Evolutionary conservation across 2,113 vertebrate genomes (phyloP).

Genomic region (Ranitomeya variabilis): DNA sequence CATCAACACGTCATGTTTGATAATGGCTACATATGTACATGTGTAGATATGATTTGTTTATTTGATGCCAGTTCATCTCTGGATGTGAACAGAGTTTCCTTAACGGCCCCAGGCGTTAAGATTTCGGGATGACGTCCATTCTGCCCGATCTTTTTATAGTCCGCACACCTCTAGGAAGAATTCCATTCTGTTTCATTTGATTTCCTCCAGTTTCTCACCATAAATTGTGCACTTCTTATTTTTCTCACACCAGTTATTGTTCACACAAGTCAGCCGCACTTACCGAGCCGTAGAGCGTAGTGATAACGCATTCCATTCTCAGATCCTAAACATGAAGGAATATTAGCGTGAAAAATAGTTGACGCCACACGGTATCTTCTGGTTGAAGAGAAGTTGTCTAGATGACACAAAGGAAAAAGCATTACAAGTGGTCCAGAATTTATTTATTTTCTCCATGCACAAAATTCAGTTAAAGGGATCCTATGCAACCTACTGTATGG

Average conservation of each 20-base stretch:
- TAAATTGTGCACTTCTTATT: background rate
- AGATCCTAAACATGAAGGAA: background rate
- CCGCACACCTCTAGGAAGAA: background rate
- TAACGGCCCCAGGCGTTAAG: background rate
- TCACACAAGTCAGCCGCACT: background rate
- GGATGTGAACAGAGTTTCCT: background rate
- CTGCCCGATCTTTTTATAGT: background rate
- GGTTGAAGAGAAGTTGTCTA: background rate
- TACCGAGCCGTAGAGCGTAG: background rate
- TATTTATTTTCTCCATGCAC: too few species aligned
- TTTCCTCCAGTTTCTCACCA: slow-evolving; percentile 18
- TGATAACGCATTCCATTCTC: slow-evolving; percentile 14
- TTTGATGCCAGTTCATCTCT: background rate
- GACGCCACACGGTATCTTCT: background rate
- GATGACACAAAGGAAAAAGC: background rate
- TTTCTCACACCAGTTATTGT: slow-evolving; percentile 35
- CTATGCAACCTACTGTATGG: too few species aligned
- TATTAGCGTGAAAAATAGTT: background rate
- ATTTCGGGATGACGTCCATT: background rate
- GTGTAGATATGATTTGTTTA: slow-evolving; percentile 6
- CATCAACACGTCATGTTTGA: background rate
- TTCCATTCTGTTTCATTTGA: background rate
- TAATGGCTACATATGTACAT: slow-evolving; percentile 8
- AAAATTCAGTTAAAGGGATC: too few species aligned
- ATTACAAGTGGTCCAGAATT: background rate